phyloP scores from a whole-genome alignment of 2,797 vertebrate genomes.

The Hemitrygon akajei region DNA sequence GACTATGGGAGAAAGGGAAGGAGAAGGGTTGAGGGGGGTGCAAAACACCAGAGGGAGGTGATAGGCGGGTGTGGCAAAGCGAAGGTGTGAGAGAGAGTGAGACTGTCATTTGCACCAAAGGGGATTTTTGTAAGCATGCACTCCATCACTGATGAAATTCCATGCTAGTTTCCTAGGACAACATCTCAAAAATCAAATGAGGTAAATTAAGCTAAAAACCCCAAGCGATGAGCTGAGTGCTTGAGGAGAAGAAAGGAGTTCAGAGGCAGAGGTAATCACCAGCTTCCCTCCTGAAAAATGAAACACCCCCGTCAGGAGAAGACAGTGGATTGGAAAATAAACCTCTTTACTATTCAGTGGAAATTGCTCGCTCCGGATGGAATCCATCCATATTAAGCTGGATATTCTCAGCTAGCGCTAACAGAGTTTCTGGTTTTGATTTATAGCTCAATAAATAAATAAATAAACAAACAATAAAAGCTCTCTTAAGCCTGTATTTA shows the following conservation, averaged over 20 bases:
- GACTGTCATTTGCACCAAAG: too few species aligned
- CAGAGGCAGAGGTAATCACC: not conserved
- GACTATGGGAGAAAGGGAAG: too few species aligned
- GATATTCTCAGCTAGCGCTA: not conserved
- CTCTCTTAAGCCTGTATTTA: not conserved
- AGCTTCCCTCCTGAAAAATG: not conserved
- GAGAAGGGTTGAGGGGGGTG: too few species aligned
- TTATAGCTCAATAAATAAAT: too few species aligned
- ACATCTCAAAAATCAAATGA: constrained; percentile 59
- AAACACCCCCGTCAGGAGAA: not conserved
- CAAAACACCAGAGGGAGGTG: too few species aligned
- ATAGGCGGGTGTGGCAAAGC: too few species aligned
- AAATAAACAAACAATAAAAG: not conserved
- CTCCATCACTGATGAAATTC: constrained; percentile 68
- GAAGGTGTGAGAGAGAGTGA: too few species aligned
- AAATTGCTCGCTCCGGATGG: not conserved
- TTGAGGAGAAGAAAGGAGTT: not conserved
- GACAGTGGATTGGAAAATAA: not conserved
- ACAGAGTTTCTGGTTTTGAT: not conserved
- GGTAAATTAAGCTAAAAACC: not conserved
- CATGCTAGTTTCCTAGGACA: constrained; percentile 57
- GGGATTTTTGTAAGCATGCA: too few species aligned
- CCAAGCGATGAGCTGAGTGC: not conserved
- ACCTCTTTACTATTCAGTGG: not conserved
- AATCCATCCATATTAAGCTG: not conserved